A percentile compares a stretch with the other conserved stretches of the same genome.
phyloP scores from a whole-genome alignment of 2,113 vertebrate species.

The Poeciliopsis retropinna region DNA sequence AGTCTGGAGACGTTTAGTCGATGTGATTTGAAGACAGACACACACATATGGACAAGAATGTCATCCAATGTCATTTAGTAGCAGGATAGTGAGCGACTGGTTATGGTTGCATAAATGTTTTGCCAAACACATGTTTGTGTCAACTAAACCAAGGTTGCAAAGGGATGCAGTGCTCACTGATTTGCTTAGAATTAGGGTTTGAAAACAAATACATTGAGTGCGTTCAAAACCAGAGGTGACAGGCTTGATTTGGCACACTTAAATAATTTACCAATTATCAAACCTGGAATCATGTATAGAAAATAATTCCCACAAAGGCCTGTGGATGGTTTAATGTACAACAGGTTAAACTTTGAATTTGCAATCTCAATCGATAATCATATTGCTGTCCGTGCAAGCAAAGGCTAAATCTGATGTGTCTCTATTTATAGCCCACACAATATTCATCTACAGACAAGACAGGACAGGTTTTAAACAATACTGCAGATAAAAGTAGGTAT shows the following conservation, averaged over 20 bases:
- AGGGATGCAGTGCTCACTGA: constrained; percentile 31
- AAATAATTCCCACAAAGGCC: neutral
- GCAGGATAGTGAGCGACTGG: no score
- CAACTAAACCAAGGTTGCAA: constrained; percentile 47
- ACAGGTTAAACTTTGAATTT: constrained; percentile 17
- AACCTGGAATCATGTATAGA: no score
- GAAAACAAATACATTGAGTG: constrained; percentile 14
- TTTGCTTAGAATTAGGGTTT: constrained; percentile 34
- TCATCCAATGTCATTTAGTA: constrained; percentile 36
- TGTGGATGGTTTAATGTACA: neutral
- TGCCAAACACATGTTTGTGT: constrained; percentile 53
- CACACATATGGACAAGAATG: constrained; percentile 40
- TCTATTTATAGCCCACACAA: constrained; percentile 35
- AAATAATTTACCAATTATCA: no score
- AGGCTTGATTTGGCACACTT: neutral
- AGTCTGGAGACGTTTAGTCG: constrained; percentile 16
- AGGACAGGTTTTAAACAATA: constrained; percentile 23
- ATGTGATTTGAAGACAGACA: constrained; percentile 21
- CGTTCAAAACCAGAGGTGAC: no score
- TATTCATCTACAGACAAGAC: constrained; percentile 33
- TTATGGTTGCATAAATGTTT: constrained; percentile 52
- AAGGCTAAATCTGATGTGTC: constrained; percentile 38
- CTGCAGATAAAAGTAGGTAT: constrained; percentile 27
- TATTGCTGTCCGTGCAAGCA: neutral
- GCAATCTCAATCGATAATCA: constrained; percentile 1